Evolutionary conservation across 2,113 vertebrate species (phyloP).

Genomic region (Bujurquina vittata): DNA sequence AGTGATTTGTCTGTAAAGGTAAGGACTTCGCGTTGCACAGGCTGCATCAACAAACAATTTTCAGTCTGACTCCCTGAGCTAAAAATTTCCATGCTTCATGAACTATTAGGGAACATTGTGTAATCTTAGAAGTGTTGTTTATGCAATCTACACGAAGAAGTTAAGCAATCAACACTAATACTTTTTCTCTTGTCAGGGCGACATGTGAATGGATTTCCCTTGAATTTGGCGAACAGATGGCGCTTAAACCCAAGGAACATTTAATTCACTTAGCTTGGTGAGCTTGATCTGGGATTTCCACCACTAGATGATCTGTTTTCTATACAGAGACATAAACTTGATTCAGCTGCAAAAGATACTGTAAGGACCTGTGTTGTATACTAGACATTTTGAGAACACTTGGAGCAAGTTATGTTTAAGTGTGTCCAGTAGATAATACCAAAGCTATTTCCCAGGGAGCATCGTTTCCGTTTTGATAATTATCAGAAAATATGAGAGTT

Average conservation of each 20-base stretch:
- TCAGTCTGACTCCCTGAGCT: constrained; percentile 1
- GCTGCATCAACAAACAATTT: neutral
- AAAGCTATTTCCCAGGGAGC: neutral
- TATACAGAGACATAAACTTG: neutral
- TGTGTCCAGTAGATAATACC: neutral
- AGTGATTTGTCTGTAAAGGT: neutral
- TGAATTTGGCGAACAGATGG: constrained; percentile 13
- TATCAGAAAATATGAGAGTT: constrained; percentile 33
- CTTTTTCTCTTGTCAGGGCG: neutral
- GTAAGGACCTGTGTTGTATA: too few species aligned
- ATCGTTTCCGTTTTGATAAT: neutral
- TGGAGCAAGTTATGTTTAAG: neutral
- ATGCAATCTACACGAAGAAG: neutral
- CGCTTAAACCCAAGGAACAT: neutral
- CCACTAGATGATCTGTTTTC: neutral
- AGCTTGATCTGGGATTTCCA: neutral
- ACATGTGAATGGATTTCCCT: neutral
- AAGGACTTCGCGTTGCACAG: neutral
- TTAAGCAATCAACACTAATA: neutral
- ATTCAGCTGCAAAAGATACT: neutral
- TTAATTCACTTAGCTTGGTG: neutral
- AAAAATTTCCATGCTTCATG: neutral
- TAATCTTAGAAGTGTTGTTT: neutral
- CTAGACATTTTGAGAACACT: neutral
- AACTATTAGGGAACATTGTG: neutral